Percentiles rank a stretch among this genome's conserved stretches.
These are phyloP conservation scores for Oreocharis arfaki DNA, from an alignment of 2,113 vertebrate genomes.

Conservation along the genomic window DNA sequence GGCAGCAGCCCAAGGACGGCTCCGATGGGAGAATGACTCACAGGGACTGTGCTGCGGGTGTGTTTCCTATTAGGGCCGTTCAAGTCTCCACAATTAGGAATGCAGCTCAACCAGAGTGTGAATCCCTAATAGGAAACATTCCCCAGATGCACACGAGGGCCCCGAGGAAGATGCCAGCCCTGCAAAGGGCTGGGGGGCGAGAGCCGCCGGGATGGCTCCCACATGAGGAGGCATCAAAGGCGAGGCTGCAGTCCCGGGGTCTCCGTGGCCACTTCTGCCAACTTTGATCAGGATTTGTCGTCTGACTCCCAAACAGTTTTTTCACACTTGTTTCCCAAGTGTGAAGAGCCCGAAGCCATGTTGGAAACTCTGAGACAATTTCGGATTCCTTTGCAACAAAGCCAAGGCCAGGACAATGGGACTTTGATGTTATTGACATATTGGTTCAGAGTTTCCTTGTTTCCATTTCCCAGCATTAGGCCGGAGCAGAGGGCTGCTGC, in stretches of 20 bases:
- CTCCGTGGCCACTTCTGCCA: slow-evolving; percentile 50
- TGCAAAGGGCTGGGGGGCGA: background rate
- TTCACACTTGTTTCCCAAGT: slow-evolving; percentile 60
- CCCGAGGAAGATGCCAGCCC: slow-evolving; percentile 49
- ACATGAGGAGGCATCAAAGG: slow-evolving; percentile 61
- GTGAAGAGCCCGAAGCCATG: slow-evolving; percentile 37
- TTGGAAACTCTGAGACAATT: slow-evolving; percentile 59
- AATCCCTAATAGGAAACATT: slow-evolving; percentile 69
- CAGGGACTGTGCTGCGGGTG: slow-evolving; percentile 16
- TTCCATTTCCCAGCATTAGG: slow-evolving; percentile 57
- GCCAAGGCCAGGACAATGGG: slow-evolving; percentile 59
- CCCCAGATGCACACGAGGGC: slow-evolving; percentile 18
- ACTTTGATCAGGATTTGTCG: slow-evolving; percentile 56
- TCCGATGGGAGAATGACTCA: slow-evolving; percentile 34
- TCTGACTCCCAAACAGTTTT: slow-evolving; percentile 18
- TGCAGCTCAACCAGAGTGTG: slow-evolving; percentile 66
- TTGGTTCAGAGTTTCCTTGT: slow-evolving; percentile 54
- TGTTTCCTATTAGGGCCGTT: slow-evolving; percentile 66
- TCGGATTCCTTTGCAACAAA: slow-evolving; percentile 57
- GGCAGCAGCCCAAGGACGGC: background rate
- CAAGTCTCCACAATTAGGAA: slow-evolving; percentile 66
- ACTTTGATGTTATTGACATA: slow-evolving; percentile 64
- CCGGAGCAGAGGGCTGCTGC: slow-evolving; percentile 32
- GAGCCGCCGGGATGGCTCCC: slow-evolving; percentile 42
- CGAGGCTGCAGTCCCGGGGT: background rate